Evolutionary conservation across 2,113 vertebrate genomes (phyloP), one percentile per base, ranked within the genome.

Genomic region (Aix galericulata): DNA sequence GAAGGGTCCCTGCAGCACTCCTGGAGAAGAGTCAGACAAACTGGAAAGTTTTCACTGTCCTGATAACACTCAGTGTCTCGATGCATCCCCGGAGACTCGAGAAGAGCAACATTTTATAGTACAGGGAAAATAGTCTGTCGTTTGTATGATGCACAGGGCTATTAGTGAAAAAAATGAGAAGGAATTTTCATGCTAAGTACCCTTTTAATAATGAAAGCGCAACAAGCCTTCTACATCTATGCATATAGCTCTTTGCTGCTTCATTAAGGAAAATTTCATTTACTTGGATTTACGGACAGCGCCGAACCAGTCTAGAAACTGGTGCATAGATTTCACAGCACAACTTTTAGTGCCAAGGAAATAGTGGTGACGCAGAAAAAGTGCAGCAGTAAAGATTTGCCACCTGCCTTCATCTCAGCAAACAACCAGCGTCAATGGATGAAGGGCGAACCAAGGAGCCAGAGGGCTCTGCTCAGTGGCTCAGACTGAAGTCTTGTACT

Each of bases 131-230:
- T 0, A 21, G 56, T 17, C 34, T 87, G 62, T 0, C 0, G 11
- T 67, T 94, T 32, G 22, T 60, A 73, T 9, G 59, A 94, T 80
- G 46, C 58, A 89, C 32, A n/a, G 50, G 44, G 44, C 86, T 88
- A 89, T 82, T 78, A 90, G 18, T 18, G 1, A 38, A 82, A 85
- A 62, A 91, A 93, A 82, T 16, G 17, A 63, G n/a, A 78, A 50
- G 21, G n/a, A 74, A 76, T 86, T 90, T 80, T 86, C 74, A 73
- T 74, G n/a, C 80, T 85, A 94, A 95, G 74, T 89, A 93, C 59
- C 36, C 69, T 82, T 95, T 91, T 92, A 94, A 94, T 92, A 95
- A 95, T 63, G 59, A 74, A 93, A 91, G 67, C 0, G 8, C 92
- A 95, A 55, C 34, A 88, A 94, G 86, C 69, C 78, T 77, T 88